A percentile compares a stretch with the other conserved stretches of the same genome.
phyloP scores from a whole-genome alignment of 2,797 vertebrate species.

The Synanceia verrucosa region DNA sequence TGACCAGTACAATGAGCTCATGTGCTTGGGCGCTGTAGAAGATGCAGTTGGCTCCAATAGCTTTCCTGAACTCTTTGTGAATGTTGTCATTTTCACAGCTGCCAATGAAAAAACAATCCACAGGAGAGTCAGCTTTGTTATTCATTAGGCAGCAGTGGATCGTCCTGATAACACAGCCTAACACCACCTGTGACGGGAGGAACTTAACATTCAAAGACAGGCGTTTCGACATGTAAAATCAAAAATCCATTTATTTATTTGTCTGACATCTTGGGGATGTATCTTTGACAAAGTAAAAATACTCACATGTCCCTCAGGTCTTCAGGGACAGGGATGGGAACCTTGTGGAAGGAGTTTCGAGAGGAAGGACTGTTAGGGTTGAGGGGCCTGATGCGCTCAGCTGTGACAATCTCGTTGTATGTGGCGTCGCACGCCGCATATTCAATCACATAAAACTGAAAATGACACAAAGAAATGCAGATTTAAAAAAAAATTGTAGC shows the following conservation, averaged over 20 bases:
- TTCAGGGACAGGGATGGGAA: conserved; percentile 88
- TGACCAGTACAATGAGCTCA: conserved; percentile 91
- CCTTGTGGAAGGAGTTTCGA: conserved; percentile 89
- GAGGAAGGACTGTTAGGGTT: conserved; percentile 91
- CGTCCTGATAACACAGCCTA: neutral
- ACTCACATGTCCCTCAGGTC: conserved; percentile 92
- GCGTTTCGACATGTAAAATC: neutral
- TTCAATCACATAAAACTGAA: conserved; percentile 94
- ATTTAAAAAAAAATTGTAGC: neutral
- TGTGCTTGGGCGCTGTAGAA: conserved; percentile 86
- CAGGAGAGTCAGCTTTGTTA: conserved; percentile 19
- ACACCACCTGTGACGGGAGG: neutral
- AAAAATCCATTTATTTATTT: neutral
- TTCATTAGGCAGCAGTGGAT: conserved; percentile 4
- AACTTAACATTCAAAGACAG: neutral
- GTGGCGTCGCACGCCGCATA: conserved; percentile 93
- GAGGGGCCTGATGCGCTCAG: conserved; percentile 91
- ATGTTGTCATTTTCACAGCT: conserved; percentile 90
- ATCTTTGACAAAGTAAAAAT: neutral
- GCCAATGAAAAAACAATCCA: conserved; percentile 52
- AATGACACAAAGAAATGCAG: neutral
- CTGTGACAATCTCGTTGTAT: conserved; percentile 94
- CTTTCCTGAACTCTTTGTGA: conserved; percentile 96
- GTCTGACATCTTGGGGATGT: neutral
- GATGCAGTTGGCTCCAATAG: conserved; percentile 91